Evolutionary conservation across 2,113 vertebrate species (phyloP).

Genomic region (Mormyrus iriodes): DNA sequence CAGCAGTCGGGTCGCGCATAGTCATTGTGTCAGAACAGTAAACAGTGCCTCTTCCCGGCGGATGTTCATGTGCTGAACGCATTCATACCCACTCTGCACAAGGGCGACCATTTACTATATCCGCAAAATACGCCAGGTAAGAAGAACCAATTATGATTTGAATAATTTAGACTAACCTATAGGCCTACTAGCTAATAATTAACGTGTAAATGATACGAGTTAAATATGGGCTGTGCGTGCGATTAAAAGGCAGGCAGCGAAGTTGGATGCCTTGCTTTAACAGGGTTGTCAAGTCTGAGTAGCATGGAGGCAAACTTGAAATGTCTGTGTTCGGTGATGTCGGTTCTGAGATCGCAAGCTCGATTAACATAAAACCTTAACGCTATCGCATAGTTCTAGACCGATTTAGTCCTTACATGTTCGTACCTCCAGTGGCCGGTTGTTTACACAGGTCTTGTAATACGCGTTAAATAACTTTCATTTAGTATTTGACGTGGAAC

Average conservation of each 20-base stretch:
- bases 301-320: background rate
- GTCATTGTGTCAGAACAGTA: conserved; percentile 23
- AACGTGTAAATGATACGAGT: background rate
- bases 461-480: background rate
- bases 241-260: background rate
- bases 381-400: background rate
- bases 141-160: background rate
- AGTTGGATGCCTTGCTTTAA: background rate
- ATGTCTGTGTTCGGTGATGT: conserved; percentile 22
- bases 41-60: conserved; percentile 24
- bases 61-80: conserved; percentile 26
- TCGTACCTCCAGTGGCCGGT: background rate
- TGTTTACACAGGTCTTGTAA: background rate
- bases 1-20: conserved; percentile 49
- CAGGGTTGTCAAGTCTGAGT: background rate
- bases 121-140: conserved; percentile 33
- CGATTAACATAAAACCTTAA: conserved; percentile 40
- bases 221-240: background rate
- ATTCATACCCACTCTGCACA: conserved; percentile 29
- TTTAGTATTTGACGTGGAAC: background rate
- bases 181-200: background rate
- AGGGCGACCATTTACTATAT: conserved; percentile 35
- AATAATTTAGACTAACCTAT: background rate
- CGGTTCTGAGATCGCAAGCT: conserved; percentile 50
- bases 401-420: background rate